Percentiles rank a stretch among this genome's conserved stretches.
phyloP scores from a whole-genome alignment of 1,140 invertebrate genomes.

The Stegodyphus dumicola region DNA sequence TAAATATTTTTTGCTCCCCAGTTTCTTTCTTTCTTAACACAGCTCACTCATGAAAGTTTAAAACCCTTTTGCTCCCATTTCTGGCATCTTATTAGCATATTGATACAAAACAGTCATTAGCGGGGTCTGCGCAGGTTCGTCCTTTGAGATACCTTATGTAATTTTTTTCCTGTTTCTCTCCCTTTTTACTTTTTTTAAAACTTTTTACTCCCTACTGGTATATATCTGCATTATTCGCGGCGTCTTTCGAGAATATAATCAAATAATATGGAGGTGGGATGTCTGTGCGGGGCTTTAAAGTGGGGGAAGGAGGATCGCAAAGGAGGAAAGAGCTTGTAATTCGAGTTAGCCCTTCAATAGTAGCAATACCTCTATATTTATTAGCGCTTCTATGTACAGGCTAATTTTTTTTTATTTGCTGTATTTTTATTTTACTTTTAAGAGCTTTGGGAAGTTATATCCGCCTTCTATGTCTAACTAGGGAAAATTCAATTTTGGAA shows the following conservation, averaged over 20 bases:
- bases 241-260: constrained; percentile 29
- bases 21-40: constrained; percentile 41
- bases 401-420: neutral
- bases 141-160: constrained; percentile 1
- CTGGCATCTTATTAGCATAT: constrained; percentile 45
- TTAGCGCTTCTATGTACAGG: constrained; percentile 16
- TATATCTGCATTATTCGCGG: constrained; percentile 10
- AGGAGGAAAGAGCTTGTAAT: constrained; percentile 13
- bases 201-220: neutral
- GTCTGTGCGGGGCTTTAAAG: neutral
- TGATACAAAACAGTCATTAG: constrained; percentile 48
- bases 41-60: constrained; percentile 46
- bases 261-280: constrained; percentile 17
- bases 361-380: constrained; percentile 32
- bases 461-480: constrained; percentile 25
- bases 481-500: constrained; percentile 30
- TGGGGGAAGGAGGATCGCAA: neutral
- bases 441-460: constrained; percentile 10
- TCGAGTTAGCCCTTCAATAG: constrained; percentile 20
- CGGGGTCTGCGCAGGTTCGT: constrained; percentile 1
- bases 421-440: constrained; percentile 20
- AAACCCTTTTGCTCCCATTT: constrained; percentile 21
- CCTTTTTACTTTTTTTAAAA: neutral
- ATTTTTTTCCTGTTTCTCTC: neutral
- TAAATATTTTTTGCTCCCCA: constrained; percentile 3